phyloP scores from a whole-genome alignment of 2,113 vertebrate genomes.

The Otis tarda region DNA sequence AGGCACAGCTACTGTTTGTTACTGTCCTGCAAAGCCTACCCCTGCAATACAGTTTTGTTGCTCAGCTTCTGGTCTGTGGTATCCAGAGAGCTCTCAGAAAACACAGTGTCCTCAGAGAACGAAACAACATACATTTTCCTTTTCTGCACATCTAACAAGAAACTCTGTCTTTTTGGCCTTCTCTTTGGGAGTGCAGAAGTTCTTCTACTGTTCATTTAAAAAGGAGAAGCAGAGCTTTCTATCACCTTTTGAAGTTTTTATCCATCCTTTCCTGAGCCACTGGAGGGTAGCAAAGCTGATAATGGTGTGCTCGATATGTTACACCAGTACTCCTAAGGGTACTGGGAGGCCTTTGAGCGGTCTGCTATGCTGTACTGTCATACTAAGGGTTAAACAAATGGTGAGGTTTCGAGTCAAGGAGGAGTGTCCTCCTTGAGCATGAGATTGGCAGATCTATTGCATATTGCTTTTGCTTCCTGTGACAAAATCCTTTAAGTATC shows the following conservation, averaged over 20 bases:
- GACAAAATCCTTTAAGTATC: not conserved
- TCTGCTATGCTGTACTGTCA: accelerated
- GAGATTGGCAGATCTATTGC: not conserved
- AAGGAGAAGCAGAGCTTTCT: not conserved
- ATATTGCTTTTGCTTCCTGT: not conserved
- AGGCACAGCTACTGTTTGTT: not conserved
- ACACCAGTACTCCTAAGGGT: not conserved
- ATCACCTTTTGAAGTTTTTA: not conserved
- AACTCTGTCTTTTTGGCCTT: not conserved
- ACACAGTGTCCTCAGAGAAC: not conserved
- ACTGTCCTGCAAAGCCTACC: not conserved
- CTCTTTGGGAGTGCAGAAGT: not conserved
- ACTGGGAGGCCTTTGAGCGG: not conserved
- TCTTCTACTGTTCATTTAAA: not conserved
- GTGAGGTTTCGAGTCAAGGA: not conserved
- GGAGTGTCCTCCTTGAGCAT: not conserved
- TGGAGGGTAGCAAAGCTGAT: not conserved
- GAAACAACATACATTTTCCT: not conserved
- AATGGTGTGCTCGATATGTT: accelerated
- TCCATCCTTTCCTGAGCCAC: not conserved
- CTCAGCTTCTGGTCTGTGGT: not conserved
- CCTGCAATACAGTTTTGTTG: not conserved
- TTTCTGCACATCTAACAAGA: not conserved
- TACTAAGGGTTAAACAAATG: not conserved
- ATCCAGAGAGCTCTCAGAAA: not conserved